Evolutionary conservation across 2,113 vertebrate genomes (phyloP), one percentile per base, ranked within the genome.

Genomic region (Embiotoca jacksoni): DNA sequence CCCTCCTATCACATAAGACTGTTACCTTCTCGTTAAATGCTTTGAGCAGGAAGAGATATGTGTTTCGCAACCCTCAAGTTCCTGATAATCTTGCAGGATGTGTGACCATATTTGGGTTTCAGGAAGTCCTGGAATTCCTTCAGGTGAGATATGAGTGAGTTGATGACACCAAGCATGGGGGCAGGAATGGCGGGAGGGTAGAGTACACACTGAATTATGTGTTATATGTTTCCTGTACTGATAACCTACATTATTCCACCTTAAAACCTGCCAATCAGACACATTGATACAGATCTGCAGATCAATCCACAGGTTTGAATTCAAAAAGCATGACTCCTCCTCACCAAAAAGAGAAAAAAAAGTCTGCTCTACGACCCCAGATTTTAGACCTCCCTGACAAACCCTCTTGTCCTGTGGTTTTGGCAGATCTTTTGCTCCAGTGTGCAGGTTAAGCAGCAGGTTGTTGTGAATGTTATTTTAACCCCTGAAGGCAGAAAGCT

Each of bases 101-200:
- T 23, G 4, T 64, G 65, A 64, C 93, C 93, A 92, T 93, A 94
- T 93, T 89, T 94, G 93, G 93, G 3, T 32, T 8, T 4, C 9
- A 89, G 94, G 93, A 94, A 93, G 89, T 91, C 79, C 72, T 88
- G 90, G 82, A 89, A 94, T 94, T 91, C 89, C 88, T 93, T 84
- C 75, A 84, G 68, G 49, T 86, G 78, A 72, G 76, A 72, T 75
- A 79, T 66, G 78, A 81, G 66, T 7, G 59, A 57, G 63, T 8
- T 44, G 49, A 64, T 91, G 88, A 91, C 78, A 39, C 89, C 87
- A 86, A 7, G 15, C 0, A 7, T 23, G 36, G 6, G 41, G n/a
- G 37, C 0, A 8, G 13, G 61, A 23, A 44, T 58, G 60, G 60
- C 61, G 68, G 53, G 62, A 56, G 46, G 52, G 1, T 2, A 52